Percentiles rank a stretch among this genome's conserved stretches.
phyloP scores from a whole-genome alignment of 2,888 invertebrate genomes.

The Mythimna albipuncta region DNA sequence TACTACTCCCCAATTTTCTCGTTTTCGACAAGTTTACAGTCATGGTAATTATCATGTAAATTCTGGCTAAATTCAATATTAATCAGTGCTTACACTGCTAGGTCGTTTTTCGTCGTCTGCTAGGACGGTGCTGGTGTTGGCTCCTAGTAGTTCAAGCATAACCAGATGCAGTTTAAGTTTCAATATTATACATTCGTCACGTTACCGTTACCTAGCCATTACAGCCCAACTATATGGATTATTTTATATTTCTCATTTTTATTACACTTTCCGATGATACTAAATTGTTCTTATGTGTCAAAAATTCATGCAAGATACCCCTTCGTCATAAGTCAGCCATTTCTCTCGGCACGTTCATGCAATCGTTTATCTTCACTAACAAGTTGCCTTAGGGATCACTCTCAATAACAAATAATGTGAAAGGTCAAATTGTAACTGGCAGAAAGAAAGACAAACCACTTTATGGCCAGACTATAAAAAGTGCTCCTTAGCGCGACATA shows the following conservation, averaged over 20 bases:
- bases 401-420: constrained; percentile 74
- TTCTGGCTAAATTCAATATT: neutral
- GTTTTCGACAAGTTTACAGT: neutral
- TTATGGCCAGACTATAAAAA: constrained; percentile 80
- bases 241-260: constrained; percentile 8
- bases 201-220: neutral
- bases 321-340: constrained; percentile 52
- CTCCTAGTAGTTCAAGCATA: neutral
- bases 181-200: neutral
- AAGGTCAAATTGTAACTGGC: constrained; percentile 80
- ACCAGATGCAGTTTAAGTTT: neutral
- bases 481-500: constrained; percentile 77
- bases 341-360: constrained; percentile 66
- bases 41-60: neutral
- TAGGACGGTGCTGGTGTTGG: neutral
- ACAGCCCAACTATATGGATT: neutral
- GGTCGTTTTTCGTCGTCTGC: too few relatives aligned
- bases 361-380: constrained; percentile 72
- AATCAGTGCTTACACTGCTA: too few relatives aligned
- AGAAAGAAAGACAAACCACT: constrained; percentile 68
- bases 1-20: neutral
- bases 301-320: constrained; percentile 27
- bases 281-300: constrained; percentile 28
- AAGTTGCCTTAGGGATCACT: constrained; percentile 72
- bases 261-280: constrained; percentile 2